Conservation (phyloP, 2,113 vertebrate species). For the Enhydra lutris region DNA sequence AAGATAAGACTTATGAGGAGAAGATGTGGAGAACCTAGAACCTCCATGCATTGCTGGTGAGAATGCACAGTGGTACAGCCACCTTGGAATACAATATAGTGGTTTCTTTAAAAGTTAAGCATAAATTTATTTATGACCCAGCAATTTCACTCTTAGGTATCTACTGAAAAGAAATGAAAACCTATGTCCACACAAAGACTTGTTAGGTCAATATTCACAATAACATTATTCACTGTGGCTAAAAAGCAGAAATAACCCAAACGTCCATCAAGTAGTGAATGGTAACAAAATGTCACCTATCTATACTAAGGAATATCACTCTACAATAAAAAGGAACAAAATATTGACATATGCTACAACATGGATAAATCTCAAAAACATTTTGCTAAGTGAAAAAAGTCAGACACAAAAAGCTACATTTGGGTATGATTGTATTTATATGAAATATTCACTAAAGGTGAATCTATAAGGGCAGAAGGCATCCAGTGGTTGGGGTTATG, state of each 20-base stretch:
- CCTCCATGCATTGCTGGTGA: not conserved
- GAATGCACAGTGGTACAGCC: not conserved
- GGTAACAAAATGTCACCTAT: not conserved
- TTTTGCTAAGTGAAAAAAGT: not conserved
- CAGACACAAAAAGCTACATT: not conserved
- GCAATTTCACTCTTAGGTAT: not conserved
- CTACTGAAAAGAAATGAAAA: not conserved
- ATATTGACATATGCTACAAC: not conserved
- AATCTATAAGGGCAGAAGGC: not conserved
- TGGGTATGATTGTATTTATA: not conserved
- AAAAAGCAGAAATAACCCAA: not conserved
- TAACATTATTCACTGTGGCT: not conserved
- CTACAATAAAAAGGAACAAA: not conserved
- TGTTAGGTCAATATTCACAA: not conserved
- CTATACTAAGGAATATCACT: not conserved
- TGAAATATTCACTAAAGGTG: not conserved
- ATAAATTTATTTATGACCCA: not conserved
- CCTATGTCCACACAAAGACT: not conserved
- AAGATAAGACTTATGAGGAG: not conserved
- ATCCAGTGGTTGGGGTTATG: not conserved
- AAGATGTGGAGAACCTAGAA: not conserved
- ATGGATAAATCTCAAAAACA: not conserved
- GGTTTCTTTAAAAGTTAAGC: not conserved
- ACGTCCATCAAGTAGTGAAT: not conserved
- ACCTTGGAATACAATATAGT: not conserved